Percentiles rank a stretch among this genome's conserved stretches.
Conservation (phyloP, 2,797 vertebrate genomes). For the Pseudocheirus occidentalis region DNA sequence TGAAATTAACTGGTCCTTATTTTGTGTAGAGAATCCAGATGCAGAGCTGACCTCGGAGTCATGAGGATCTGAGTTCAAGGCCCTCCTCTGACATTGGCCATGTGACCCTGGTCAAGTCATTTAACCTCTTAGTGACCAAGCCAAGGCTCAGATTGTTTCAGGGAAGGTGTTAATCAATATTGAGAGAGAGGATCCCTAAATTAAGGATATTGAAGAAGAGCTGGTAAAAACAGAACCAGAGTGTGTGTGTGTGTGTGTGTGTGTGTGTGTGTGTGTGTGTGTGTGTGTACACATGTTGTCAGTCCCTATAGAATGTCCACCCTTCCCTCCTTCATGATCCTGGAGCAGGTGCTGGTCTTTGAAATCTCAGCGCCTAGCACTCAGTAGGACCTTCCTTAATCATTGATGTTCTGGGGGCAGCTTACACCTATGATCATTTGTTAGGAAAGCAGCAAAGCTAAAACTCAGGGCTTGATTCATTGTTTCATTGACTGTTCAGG, state of each 20-base stretch:
- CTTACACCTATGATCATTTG: not conserved
- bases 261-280: not conserved
- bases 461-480: not conserved
- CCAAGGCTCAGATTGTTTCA: not conserved
- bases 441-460: not conserved
- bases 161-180: not conserved
- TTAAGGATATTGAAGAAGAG: not conserved
- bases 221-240: not conserved
- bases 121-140: not conserved
- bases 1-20: not conserved
- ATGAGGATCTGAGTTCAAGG: not conserved
- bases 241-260: not conserved
- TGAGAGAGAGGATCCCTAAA: not conserved
- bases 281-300: not conserved
- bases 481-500: not conserved
- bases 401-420: not conserved
- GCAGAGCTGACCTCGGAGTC: not conserved
- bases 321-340: not conserved
- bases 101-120: not conserved
- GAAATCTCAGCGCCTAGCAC: not conserved
- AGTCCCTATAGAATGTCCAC: not conserved
- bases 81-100: not conserved
- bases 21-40: not conserved
- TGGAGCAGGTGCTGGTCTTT: not conserved
- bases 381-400: not conserved